phyloP scores from a whole-genome alignment of 1,140 invertebrate species.

The Atopsyche davidsoni region DNA sequence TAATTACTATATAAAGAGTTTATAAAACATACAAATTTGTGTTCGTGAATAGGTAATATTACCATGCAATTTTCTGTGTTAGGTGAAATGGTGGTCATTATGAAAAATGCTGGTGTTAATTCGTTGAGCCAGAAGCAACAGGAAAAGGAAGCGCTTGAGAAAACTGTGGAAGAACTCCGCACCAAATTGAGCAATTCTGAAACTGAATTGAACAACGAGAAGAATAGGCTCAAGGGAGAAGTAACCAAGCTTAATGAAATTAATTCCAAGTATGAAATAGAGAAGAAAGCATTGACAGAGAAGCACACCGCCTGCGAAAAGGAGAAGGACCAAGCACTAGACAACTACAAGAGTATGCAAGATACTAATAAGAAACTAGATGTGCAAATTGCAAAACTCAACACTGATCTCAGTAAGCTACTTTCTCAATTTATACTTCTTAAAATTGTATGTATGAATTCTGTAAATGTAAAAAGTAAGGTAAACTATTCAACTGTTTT shows the following conservation, averaged over 20 bases:
- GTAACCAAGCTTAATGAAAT: conserved; percentile 45
- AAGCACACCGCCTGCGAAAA: conserved; percentile 47
- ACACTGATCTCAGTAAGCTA: conserved; percentile 49
- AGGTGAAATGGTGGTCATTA: conserved; percentile 60
- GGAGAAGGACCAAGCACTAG: conserved; percentile 34
- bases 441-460: too few species aligned
- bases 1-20: background rate
- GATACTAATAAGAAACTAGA: conserved; percentile 55
- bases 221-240: conserved; percentile 48
- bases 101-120: conserved; percentile 53
- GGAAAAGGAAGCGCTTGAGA: conserved; percentile 39
- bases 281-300: conserved; percentile 42
- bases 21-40: too few species aligned
- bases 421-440: too few species aligned
- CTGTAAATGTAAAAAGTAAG: too few species aligned
- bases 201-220: conserved; percentile 48
- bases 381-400: conserved; percentile 50
- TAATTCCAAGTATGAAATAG: conserved; percentile 43
- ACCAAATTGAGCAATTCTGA: conserved; percentile 44
- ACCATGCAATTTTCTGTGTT: conserved; percentile 31
- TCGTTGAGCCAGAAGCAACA: conserved; percentile 47
- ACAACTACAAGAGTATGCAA: conserved; percentile 40
- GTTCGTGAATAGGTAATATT: background rate
- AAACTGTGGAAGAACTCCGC: conserved; percentile 46
- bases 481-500: too few species aligned